phyloP scores from a whole-genome alignment of 2,113 vertebrate species.

The Percopsis transmontana region DNA sequence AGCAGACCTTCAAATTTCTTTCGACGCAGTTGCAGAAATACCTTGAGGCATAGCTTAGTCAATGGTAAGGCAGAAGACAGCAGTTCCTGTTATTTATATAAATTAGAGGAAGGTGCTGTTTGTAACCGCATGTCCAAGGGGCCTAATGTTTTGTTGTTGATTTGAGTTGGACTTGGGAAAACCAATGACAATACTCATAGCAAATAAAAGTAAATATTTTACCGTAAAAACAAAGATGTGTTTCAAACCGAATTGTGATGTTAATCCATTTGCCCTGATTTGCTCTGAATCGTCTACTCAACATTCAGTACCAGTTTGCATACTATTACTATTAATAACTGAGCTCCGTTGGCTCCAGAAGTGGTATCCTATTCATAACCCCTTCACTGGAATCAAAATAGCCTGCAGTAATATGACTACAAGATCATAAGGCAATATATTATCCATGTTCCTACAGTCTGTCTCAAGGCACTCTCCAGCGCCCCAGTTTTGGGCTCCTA shows the following conservation, averaged over 20 bases:
- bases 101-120: too few relatives aligned
- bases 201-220: too few relatives aligned
- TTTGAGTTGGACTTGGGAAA: too few relatives aligned
- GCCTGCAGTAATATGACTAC: slow-evolving; percentile 28
- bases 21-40: too few relatives aligned
- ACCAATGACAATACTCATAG: too few relatives aligned
- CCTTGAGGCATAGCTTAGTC: too few relatives aligned
- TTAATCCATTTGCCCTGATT: slow-evolving; percentile 26
- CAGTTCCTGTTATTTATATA: too few relatives aligned
- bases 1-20: too few relatives aligned
- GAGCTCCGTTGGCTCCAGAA: slow-evolving; percentile 6
- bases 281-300: slow-evolving; percentile 17
- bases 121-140: too few relatives aligned
- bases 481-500: slow-evolving; percentile 18
- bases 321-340: slow-evolving; percentile 1
- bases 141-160: too few relatives aligned
- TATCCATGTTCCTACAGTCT: slow-evolving; percentile 35
- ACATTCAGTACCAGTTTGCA: slow-evolving; percentile 20
- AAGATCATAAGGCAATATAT: slow-evolving; percentile 25
- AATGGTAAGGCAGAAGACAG: too few relatives aligned
- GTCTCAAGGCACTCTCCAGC: slow-evolving; percentile 9
- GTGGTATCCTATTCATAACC: slow-evolving; percentile 20
- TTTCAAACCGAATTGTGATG: slow-evolving; percentile 31
- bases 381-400: slow-evolving; percentile 23
- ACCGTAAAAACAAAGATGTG: too few relatives aligned